Evolutionary conservation across 2,888 invertebrate genomes (phyloP), one percentile per base, ranked within the genome.

Genomic region (Stegana nigrithorax): DNA sequence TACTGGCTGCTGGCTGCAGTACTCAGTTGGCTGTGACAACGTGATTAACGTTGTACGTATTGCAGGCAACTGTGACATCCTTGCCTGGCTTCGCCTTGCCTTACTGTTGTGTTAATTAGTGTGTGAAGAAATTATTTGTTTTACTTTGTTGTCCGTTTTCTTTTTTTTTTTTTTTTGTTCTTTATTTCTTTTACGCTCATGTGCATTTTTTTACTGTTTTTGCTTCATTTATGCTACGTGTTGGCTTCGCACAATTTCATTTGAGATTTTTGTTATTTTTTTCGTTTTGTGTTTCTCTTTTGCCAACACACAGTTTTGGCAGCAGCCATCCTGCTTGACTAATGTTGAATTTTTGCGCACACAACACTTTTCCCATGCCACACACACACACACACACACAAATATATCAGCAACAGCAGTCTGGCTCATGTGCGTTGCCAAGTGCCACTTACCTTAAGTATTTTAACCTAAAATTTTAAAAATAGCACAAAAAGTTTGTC

Each of bases 381-480:
- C 66, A 65, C 66, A 66, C 65, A 66, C 65, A 44, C 44, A 62
- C 62, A 27, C 62, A 51, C 62, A 63, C 61, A 51, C 47, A 44
- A 42, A 64, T 67, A 61, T 42, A n/a, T n/a, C n/a, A n/a, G n/a
- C n/a, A n/a, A n/a, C n/a, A n/a, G n/a, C n/a, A n/a, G n/a, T n/a
- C n/a, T n/a, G n/a, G n/a, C n/a, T n/a, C n/a, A n/a, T n/a, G n/a
- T n/a, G n/a, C n/a, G 60, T 1, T 44, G 27, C 57, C n/a, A n/a
- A n/a, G n/a, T 71, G 69, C 66, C 69, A 67, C 71, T 73, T 73
- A 67, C 63, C 75, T 67, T 63, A 73, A 75, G 77, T 78, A 71
- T 70, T 73, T 70, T 68, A 72, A 77, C 77, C 69, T 76, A 73
- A 77, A 78, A 76, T 74, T 67, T 65, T 70, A 76, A 71, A 78